Base-by-base conservation (phyloP, 2,113 vertebrate species). In the Campylomormyrus tamandua region DNA sequence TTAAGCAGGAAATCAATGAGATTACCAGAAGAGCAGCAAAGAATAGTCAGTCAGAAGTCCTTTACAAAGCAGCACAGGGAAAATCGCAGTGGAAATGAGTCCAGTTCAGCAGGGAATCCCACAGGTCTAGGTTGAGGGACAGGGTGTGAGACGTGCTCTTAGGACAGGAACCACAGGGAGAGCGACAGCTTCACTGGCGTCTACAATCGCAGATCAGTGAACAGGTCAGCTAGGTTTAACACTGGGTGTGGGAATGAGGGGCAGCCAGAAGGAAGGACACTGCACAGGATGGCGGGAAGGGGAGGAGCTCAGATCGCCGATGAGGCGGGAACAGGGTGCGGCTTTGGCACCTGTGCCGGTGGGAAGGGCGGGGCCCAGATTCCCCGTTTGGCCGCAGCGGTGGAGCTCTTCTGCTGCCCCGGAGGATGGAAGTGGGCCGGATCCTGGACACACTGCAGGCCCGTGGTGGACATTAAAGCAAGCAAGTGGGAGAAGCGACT, bases 371-470 rank as follows among this genome's bases (percentile, higher is more conserved):
- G 42, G 87, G 89, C 49, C 27, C 74, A 88, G 80, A 91, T 77
- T 90, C 70, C 42, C 93, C 93, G 62, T 94, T 89, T 87, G 90
- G 88, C 90, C n/a, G 87, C 87, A 93, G 90, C 2, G 91, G 91
- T 31, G 90, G 70, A 84, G 89, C 88, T 88, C 90, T 90, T 91
- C 91, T 90, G 48, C 90, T 93, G 90, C 92, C 91, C 90, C 92
- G 92, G 70, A 95, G 89, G 89, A 93, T 91, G 83, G 92, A 95
- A 52, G 91, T 93, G 56, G 93, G 94, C 89, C 93, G 90, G 88
- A 94, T 90, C 92, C 93, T 95, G 90, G 31, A 70, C 83, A 74
- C 45, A 49, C 83, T 87, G 45, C 80, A 5, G 58, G 56, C 85
- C 52, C 46, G 46, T 0, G 27, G 88, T 88, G 24, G 83, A 90